phyloP scores from a whole-genome alignment of 2,888 invertebrate genomes.

The Dicyrtoma fusca region DNA sequence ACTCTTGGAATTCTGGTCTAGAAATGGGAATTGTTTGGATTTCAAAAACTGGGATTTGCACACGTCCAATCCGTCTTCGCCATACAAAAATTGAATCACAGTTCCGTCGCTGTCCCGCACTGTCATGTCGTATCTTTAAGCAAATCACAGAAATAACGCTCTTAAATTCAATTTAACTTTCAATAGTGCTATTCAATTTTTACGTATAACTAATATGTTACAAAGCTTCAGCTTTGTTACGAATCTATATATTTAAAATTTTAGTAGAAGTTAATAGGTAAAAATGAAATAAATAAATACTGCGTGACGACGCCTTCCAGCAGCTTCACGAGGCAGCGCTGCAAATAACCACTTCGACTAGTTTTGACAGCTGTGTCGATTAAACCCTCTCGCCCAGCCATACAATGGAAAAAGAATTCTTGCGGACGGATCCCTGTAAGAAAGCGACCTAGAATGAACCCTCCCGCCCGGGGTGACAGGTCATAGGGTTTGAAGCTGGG shows the following conservation, averaged over 20 bases:
- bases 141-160: no score
- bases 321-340: conserved; percentile 96
- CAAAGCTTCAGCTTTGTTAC: no score
- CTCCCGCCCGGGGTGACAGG: conserved; percentile 87
- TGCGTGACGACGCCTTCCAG: conserved; percentile 90
- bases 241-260: no score
- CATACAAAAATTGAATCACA: conserved; percentile 85
- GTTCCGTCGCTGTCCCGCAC: conserved; percentile 93
- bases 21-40: conserved; percentile 73
- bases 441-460: conserved; percentile 94
- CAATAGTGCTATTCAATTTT: no score
- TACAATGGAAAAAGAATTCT: conserved; percentile 99
- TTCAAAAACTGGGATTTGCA: conserved; percentile 82
- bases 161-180: no score
- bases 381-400: conserved; percentile 99
- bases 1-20: conserved; percentile 74
- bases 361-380: conserved; percentile 99
- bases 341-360: conserved; percentile 95
- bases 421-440: conserved; percentile 98
- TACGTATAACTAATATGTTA: no score
- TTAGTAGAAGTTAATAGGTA: no score
- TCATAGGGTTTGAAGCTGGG: conserved; percentile 92
- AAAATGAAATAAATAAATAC: no score
- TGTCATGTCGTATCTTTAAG: no score
- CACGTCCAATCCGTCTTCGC: conserved; percentile 92